Percentiles rank a stretch among this genome's conserved stretches.
phyloP scores from a whole-genome alignment of 2,888 invertebrate species.

The Odontothrips loti region DNA sequence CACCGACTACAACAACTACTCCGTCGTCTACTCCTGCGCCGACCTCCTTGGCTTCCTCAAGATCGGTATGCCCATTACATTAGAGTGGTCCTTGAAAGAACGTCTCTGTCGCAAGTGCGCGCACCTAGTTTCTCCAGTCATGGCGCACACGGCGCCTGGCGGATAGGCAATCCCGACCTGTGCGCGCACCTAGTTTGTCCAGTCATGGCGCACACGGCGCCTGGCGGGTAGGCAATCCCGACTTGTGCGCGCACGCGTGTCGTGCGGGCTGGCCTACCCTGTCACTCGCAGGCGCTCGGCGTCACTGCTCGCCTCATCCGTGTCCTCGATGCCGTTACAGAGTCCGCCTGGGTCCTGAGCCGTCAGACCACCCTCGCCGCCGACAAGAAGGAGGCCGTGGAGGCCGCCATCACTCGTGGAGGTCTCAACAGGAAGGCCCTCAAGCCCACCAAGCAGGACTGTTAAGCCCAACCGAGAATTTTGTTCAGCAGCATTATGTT shows the following conservation, averaged over 20 bases:
- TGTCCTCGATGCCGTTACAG: not conserved
- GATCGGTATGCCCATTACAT: not conserved
- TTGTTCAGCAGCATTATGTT: no score
- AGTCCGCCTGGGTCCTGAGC: slow-evolving; percentile 8
- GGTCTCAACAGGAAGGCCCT: not conserved
- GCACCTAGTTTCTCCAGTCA: no score
- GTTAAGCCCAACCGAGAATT: not conserved
- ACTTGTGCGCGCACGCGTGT: no score
- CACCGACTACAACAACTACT: not conserved
- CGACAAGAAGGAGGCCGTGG: not conserved
- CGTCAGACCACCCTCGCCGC: not conserved
- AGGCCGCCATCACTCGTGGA: not conserved
- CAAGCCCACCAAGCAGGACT: not conserved
- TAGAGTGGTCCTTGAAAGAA: no score
- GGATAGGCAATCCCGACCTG: no score
- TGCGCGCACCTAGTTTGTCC: no score
- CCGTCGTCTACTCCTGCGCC: not conserved
- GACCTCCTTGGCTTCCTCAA: not conserved
- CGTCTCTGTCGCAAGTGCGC: no score
- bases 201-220: no score
- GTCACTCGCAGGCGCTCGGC: no score
- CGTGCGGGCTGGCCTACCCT: no score
- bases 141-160: not conserved
- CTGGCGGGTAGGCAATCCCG: no score
- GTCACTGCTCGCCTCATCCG: no score